Evolutionary conservation across 2,888 invertebrate genomes (phyloP).

Genomic region (Chrysopilus asiliformis): DNA sequence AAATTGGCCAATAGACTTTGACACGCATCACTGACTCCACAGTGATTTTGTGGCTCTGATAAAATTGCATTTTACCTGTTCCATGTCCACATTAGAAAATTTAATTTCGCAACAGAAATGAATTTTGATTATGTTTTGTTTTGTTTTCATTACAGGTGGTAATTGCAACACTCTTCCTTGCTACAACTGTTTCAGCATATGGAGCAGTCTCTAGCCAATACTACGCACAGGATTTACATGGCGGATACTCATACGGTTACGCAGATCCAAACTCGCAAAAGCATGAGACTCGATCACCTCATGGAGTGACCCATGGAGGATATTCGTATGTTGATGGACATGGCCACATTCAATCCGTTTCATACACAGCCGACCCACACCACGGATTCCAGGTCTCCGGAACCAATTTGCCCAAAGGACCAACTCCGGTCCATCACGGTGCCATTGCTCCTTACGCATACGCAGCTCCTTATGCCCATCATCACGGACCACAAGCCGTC

Average conservation of each 20-base stretch:
- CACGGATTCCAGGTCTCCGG: constrained; percentile 53
- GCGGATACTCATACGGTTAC: constrained; percentile 48
- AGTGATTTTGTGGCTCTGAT: neutral
- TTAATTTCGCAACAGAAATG: neutral
- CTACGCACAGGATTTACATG: constrained; percentile 46
- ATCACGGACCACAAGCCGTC: constrained; percentile 20
- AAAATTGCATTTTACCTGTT: neutral
- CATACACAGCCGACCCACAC: constrained; percentile 46
- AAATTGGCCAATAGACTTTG: too few species aligned
- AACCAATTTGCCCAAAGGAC: constrained; percentile 48
- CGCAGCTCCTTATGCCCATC: constrained; percentile 18
- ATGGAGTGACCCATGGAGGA: constrained; percentile 49
- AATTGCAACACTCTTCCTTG: constrained; percentile 27
- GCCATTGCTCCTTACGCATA: constrained; percentile 23
- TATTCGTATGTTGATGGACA: constrained; percentile 57
- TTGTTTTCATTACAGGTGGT: constrained; percentile 23
- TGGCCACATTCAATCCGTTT: constrained; percentile 48
- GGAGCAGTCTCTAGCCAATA: constrained; percentile 39
- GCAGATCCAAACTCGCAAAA: constrained; percentile 50
- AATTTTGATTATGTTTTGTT: neutral
- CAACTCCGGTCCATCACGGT: constrained; percentile 26
- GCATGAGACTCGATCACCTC: constrained; percentile 44
- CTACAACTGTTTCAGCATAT: constrained; percentile 32
- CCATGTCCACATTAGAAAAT: neutral
- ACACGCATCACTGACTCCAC: neutral